Conservation (phyloP, 2,888 invertebrate genomes). For the Brassicogethes aeneus region DNA sequence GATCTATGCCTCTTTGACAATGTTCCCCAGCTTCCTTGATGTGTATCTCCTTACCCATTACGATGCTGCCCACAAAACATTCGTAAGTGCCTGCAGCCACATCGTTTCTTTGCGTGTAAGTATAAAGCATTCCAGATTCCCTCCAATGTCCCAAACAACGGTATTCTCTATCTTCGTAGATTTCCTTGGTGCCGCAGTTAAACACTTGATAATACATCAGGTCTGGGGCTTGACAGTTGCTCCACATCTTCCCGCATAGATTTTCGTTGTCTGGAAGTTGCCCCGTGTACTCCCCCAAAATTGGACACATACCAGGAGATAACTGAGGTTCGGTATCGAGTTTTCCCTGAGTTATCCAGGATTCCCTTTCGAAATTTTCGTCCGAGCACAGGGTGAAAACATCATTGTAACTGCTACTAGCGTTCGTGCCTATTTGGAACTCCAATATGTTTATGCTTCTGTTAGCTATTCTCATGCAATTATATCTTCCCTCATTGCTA, state of each 20-base stretch:
- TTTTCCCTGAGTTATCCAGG: conserved; percentile 54
- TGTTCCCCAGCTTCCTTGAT: conserved; percentile 60
- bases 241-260: conserved; percentile 56
- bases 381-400: conserved; percentile 31
- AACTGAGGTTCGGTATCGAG: conserved; percentile 19
- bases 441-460: conserved; percentile 53
- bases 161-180: conserved; percentile 58
- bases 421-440: conserved; percentile 45
- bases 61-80: conserved; percentile 55
- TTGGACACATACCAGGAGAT: conserved; percentile 45
- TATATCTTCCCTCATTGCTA: conserved; percentile 50
- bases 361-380: conserved; percentile 43
- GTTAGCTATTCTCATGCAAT: conserved; percentile 50
- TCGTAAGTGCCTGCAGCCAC: conserved; percentile 49
- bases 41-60: conserved; percentile 50
- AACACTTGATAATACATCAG: conserved; percentile 59
- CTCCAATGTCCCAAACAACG: conserved; percentile 58
- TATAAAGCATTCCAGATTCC: conserved; percentile 52
- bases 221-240: conserved; percentile 55
- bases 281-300: conserved; percentile 57
- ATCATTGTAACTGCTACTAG: conserved; percentile 24
- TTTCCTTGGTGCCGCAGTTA: conserved; percentile 49
- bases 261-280: conserved; percentile 48
- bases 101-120: conserved; percentile 56
- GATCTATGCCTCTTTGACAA: conserved; percentile 52